Conservation (phyloP, 1,140 invertebrate genomes). For the Periplaneta americana region DNA sequence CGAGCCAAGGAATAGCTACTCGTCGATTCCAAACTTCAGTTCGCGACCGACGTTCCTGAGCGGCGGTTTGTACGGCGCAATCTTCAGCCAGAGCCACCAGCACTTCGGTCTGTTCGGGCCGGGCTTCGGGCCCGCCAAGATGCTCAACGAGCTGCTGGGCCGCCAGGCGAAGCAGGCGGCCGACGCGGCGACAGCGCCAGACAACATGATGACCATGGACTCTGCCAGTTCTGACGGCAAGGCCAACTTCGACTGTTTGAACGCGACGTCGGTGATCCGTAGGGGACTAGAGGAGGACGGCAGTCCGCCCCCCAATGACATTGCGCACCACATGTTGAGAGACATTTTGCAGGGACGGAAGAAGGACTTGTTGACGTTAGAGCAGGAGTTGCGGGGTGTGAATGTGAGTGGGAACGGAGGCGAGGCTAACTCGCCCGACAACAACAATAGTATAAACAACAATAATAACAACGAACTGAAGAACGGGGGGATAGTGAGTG, state of each 20-base stretch:
- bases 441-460: slow-evolving; percentile 42
- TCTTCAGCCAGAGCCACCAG: slow-evolving; percentile 51
- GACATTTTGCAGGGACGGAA: slow-evolving; percentile 78
- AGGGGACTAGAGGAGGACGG: slow-evolving; percentile 26
- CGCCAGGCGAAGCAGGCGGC: slow-evolving; percentile 66
- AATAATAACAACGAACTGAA: slow-evolving; percentile 42
- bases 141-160: slow-evolving; percentile 76
- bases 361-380: slow-evolving; percentile 62
- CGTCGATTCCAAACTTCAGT: slow-evolving; percentile 79
- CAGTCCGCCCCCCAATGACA: slow-evolving; percentile 26
- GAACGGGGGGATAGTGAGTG: slow-evolving; percentile 18
- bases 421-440: slow-evolving; percentile 39
- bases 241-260: slow-evolving; percentile 28
- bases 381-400: slow-evolving; percentile 48
- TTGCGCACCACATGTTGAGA: slow-evolving; percentile 71
- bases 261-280: slow-evolving; percentile 26
- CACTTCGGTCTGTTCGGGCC: slow-evolving; percentile 69
- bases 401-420: slow-evolving; percentile 26
- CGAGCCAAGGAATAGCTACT: slow-evolving; percentile 88
- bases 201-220: slow-evolving; percentile 43
- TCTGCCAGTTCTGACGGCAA: slow-evolving; percentile 20
- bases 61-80: slow-evolving; percentile 72
- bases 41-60: slow-evolving; percentile 77
- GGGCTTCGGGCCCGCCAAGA: slow-evolving; percentile 74
- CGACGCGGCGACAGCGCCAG: slow-evolving; percentile 53